phyloP scores from a whole-genome alignment of 30 jellyfish, hydroid and myxozoan genomes.

The Hydractinia symbiolongicarpus region DNA sequence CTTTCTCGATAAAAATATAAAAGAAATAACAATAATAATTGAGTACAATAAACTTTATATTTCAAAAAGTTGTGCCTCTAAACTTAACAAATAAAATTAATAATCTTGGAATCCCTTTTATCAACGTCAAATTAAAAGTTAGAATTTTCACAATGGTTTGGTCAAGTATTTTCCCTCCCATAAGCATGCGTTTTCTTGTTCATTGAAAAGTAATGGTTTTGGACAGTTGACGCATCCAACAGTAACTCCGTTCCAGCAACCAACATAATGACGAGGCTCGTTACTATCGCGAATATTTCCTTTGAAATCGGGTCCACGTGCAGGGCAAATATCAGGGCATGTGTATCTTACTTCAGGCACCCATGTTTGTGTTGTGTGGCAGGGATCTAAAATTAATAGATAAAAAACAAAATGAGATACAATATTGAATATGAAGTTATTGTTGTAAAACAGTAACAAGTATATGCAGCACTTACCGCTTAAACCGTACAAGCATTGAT shows the following conservation, averaged over 20 bases:
- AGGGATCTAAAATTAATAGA: background rate
- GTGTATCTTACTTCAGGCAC: background rate
- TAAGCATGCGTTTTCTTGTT: slow-evolving; percentile 1
- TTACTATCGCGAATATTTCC: background rate
- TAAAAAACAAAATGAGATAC: background rate
- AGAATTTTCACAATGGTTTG: background rate
- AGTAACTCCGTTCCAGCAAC: slow-evolving; percentile 2
- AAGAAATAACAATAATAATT: too few species aligned
- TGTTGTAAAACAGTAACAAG: background rate
- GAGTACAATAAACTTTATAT: too few species aligned
- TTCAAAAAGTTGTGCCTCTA: too few species aligned
- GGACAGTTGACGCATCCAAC: slow-evolving; percentile 8
- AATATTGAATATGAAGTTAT: background rate
- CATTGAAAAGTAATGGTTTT: slow-evolving; percentile 1
- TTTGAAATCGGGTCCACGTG: background rate
- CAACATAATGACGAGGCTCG: background rate
- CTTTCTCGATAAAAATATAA: too few species aligned
- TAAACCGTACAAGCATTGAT: slow-evolving; percentile 30
- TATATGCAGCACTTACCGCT: background rate
- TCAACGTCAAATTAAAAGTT: too few species aligned
- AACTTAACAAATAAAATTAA: too few species aligned
- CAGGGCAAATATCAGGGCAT: background rate
- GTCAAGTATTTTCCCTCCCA: slow-evolving; percentile 9
- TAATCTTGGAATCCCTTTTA: too few species aligned
- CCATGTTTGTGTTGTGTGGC: slow-evolving; percentile 15